These are phyloP conservation scores for Columbina picui DNA, from an alignment of 2,113 vertebrate species.

Conservation along the genomic window DNA sequence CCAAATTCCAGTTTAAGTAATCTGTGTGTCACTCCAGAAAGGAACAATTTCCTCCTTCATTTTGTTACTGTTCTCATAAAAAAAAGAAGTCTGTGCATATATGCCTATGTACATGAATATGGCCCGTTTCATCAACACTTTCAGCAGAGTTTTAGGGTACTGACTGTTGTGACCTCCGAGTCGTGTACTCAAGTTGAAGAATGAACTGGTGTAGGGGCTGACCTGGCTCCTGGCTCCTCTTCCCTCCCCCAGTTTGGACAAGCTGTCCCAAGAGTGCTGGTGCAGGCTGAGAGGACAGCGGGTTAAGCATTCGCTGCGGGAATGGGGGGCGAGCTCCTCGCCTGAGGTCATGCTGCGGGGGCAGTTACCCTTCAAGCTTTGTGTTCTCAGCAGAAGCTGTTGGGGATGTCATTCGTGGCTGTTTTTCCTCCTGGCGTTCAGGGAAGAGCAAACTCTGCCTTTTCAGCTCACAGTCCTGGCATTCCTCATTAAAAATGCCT, in stretches of 20 bases:
- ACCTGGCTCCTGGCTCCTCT: not conserved
- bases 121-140: not conserved
- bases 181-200: not conserved
- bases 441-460: not conserved
- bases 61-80: not conserved
- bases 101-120: fast-evolving
- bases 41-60: not conserved
- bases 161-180: not conserved
- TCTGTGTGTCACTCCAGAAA: not conserved
- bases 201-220: not conserved
- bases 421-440: not conserved
- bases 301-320: not conserved
- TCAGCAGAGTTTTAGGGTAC: not conserved
- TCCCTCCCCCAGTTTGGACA: not conserved
- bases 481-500: not conserved
- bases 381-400: not conserved
- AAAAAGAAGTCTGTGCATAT: not conserved
- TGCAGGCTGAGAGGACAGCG: not conserved
- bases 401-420: not conserved
- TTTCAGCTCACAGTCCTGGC: not conserved
- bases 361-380: not conserved
- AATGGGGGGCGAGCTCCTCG: not conserved
- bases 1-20: not conserved
- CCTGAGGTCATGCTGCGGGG: not conserved
- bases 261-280: not conserved